Conservation (phyloP, 2,888 invertebrate genomes). For the Dromius quadrimaculatus region DNA sequence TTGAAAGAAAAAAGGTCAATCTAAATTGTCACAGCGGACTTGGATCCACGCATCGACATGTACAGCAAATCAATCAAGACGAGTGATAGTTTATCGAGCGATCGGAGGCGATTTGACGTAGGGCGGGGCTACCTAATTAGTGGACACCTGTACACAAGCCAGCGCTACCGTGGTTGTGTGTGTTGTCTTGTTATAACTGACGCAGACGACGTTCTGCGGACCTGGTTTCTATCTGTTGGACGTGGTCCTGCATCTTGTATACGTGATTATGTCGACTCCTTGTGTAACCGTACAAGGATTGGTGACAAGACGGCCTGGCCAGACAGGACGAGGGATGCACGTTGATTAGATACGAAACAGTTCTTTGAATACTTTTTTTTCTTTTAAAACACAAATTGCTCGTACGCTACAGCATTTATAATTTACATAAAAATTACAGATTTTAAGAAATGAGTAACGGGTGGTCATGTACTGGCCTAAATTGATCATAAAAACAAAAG, state of each 20-base stretch:
- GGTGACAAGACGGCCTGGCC: neutral
- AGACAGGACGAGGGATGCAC: slow-evolving; percentile 3
- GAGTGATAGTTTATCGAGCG: slow-evolving; percentile 34
- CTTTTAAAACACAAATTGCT: too few species aligned
- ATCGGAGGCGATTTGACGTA: slow-evolving; percentile 36
- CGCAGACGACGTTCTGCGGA: neutral
- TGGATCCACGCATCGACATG: slow-evolving; percentile 31
- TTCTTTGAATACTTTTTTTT: too few species aligned
- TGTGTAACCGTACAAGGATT: neutral
- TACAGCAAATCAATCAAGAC: slow-evolving; percentile 40
- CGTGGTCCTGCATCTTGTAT: slow-evolving; percentile 4
- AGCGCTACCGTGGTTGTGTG: slow-evolving; percentile 36
- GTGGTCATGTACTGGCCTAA: too few species aligned
- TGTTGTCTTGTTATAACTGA: slow-evolving; percentile 21
- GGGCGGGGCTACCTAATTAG: slow-evolving; percentile 48
- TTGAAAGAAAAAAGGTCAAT: slow-evolving; percentile 5
- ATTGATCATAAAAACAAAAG: too few species aligned
- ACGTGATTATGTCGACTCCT: neutral
- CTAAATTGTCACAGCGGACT: slow-evolving; percentile 27
- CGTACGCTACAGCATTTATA: too few species aligned
- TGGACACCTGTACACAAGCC: slow-evolving; percentile 48
- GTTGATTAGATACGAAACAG: neutral
- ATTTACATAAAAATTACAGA: too few species aligned
- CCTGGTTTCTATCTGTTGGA: neutral
- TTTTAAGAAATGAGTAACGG: too few species aligned